These are phyloP conservation scores for Incurvaria masculella DNA, from an alignment of 2,888 invertebrate genomes.

Conservation along the genomic window DNA sequence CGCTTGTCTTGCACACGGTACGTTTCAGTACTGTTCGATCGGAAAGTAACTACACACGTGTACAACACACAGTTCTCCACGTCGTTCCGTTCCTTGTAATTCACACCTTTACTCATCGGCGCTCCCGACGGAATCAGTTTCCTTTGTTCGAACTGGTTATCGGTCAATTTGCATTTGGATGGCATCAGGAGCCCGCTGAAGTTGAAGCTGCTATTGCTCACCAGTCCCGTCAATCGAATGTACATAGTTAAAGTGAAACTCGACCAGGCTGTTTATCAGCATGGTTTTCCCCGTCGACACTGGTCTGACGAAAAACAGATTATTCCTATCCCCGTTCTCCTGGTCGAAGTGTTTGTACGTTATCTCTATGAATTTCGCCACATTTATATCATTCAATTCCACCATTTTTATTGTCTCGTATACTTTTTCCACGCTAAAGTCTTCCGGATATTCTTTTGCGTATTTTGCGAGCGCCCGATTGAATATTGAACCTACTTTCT, in stretches of 20 bases:
- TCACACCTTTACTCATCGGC: slow-evolving; percentile 8
- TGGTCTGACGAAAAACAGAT: slow-evolving; percentile 6
- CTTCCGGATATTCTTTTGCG: no score
- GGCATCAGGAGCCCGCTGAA: slow-evolving; percentile 15
- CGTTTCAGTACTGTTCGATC: no score
- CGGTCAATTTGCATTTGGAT: slow-evolving; percentile 23
- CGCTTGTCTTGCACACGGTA: no score
- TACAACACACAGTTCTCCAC: no score
- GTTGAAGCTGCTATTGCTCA: slow-evolving; percentile 18
- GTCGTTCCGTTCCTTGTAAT: slow-evolving; percentile 10
- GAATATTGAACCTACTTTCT: no score
- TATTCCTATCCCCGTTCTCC: slow-evolving; percentile 4
- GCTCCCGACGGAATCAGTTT: slow-evolving; percentile 19
- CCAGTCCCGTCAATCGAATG: slow-evolving; percentile 18
- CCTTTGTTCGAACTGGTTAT: slow-evolving; percentile 24
- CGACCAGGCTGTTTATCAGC: neutral
- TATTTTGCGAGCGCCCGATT: no score
- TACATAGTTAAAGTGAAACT: slow-evolving; percentile 18
- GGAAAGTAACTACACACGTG: no score
- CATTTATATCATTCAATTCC: neutral
- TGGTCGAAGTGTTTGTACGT: slow-evolving; percentile 4
- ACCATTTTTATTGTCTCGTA: neutral
- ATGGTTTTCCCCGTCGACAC: neutral
- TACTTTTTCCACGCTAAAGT: no score
- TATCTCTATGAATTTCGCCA: neutral